Conservation (phyloP, 2,113 vertebrate species). For the Urocynchramus pylzowi region DNA sequence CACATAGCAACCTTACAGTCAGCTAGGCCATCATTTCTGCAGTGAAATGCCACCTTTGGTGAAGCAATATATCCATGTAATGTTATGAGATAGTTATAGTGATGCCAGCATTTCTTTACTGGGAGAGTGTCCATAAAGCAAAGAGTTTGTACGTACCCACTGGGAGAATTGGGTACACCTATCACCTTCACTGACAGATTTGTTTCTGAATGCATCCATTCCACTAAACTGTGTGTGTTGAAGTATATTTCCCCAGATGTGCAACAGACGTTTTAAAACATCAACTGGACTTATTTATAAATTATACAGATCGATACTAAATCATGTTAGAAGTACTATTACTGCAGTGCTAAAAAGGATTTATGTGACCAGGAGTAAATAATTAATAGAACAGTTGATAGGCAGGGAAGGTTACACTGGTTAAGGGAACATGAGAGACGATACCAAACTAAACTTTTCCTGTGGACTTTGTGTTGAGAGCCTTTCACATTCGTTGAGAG, state of each 20-base stretch:
- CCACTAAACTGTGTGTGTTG: neutral
- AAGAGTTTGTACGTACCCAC: neutral
- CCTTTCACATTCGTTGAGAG: neutral
- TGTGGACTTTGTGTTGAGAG: neutral
- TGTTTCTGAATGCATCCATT: neutral
- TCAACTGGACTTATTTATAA: slow-evolving; percentile 14
- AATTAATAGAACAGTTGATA: slow-evolving; percentile 43
- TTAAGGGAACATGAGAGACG: neutral
- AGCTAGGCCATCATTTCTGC: neutral
- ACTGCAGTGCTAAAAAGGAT: neutral
- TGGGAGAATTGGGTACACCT: neutral
- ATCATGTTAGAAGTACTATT: slow-evolving; percentile 32
- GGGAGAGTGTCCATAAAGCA: neutral
- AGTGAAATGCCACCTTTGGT: neutral
- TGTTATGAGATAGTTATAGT: neutral
- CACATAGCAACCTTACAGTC: neutral
- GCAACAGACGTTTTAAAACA: slow-evolving; percentile 18
- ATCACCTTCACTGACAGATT: neutral
- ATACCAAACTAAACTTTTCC: neutral
- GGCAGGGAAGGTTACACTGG: neutral
- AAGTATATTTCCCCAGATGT: neutral
- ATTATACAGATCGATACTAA: slow-evolving; percentile 8
- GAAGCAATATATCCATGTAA: neutral
- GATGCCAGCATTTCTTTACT: neutral
- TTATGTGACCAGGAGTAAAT: slow-evolving; percentile 32